A percentile compares a stretch with the other conserved stretches of the same genome.
Evolutionary conservation across 2,888 invertebrate genomes (phyloP).

Genomic region (Sicus ferrugineus): DNA sequence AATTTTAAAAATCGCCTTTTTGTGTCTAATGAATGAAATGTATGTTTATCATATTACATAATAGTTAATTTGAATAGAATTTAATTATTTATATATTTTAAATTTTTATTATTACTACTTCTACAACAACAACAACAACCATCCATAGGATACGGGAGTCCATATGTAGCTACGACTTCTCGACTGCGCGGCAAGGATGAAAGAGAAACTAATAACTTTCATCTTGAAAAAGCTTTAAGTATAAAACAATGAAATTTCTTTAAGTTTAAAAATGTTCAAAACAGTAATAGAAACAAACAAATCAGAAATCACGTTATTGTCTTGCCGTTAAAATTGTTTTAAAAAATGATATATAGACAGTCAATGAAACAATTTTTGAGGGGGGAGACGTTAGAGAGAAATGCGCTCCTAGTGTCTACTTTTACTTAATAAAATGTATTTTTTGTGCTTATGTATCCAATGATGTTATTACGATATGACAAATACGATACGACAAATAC

Average conservation of each 20-base stretch:
- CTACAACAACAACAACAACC: conserved; percentile 26
- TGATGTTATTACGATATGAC: too few species aligned
- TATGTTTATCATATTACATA: not conserved
- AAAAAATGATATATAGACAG: not conserved
- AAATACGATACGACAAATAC: too few species aligned
- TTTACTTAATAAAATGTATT: not conserved
- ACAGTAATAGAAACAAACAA: conserved; percentile 30
- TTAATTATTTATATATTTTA: conserved; percentile 17
- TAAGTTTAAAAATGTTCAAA: conserved; percentile 24
- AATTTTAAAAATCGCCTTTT: not conserved
- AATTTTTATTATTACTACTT: conserved; percentile 33
- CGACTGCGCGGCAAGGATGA: conserved; percentile 61
- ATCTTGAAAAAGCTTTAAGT: conserved; percentile 63
- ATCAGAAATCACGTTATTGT: conserved; percentile 35
- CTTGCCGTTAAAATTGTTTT: conserved; percentile 25
- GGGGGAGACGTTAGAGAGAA: conserved; percentile 38
- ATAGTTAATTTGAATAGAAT: not conserved
- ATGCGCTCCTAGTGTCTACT: conserved; percentile 18
- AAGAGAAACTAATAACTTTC: conserved; percentile 63
- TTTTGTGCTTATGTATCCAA: not conserved
- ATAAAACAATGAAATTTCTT: conserved; percentile 48
- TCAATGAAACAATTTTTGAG: conserved; percentile 23
- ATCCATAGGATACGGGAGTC: conserved; percentile 63
- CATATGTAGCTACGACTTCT: conserved; percentile 60
- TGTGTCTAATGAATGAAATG: not conserved